phyloP scores from a whole-genome alignment of 23 tunicate species.

The Oikopleura dioica region DNA sequence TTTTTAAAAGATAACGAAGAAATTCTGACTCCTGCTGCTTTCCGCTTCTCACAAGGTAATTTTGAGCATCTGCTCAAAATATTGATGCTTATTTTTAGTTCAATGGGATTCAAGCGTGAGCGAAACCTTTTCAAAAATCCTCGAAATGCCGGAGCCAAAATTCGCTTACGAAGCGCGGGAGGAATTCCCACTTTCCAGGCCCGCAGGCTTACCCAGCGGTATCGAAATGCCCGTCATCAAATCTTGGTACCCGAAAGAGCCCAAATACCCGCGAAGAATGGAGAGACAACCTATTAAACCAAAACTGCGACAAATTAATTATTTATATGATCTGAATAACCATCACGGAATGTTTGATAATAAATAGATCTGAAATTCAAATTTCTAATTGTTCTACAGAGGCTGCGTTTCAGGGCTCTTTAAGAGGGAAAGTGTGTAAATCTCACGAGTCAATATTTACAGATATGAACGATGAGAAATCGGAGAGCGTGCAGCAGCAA shows the following conservation, averaged over 20 bases:
- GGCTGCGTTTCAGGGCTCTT: too few species aligned
- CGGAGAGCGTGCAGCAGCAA: too few species aligned
- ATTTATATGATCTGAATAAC: constrained; percentile 1
- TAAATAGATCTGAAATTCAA: background rate
- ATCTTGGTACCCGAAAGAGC: constrained; percentile 12
- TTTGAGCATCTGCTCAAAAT: background rate
- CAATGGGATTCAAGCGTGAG: background rate
- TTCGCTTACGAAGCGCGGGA: background rate
- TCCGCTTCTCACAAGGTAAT: constrained; percentile 4
- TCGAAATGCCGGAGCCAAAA: background rate
- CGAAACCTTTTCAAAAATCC: background rate
- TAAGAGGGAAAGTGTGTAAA: too few species aligned
- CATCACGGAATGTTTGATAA: background rate
- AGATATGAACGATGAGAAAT: too few species aligned
- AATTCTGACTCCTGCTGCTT: background rate
- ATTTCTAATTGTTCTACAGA: background rate
- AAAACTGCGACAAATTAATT: constrained; percentile 8
- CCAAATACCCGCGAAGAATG: constrained; percentile 4
- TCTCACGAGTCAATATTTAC: too few species aligned
- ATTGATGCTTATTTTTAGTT: background rate
- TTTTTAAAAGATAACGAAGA: background rate
- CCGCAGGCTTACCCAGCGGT: background rate
- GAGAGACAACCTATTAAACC: background rate
- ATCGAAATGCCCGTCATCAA: background rate
- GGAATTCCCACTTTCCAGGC: background rate